These are phyloP conservation scores for Callipepla californica DNA, from an alignment of 2,113 vertebrate species.

Conservation along the genomic window DNA sequence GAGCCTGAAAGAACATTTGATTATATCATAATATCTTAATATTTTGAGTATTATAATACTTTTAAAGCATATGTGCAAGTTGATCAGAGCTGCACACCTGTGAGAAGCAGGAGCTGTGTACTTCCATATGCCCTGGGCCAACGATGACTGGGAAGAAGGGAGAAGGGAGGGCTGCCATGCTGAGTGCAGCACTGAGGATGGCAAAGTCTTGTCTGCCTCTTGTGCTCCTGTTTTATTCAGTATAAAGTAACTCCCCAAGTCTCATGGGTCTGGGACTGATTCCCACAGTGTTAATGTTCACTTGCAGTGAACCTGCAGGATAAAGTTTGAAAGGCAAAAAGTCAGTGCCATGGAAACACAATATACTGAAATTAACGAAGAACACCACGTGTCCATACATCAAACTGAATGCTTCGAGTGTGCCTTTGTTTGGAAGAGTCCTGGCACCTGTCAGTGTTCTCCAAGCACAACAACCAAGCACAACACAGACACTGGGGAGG, in stretches of 20 bases:
- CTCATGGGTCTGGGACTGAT: neutral
- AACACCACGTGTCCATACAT: neutral
- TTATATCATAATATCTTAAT: neutral
- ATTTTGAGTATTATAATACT: neutral
- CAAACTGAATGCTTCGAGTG: neutral
- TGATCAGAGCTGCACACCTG: neutral
- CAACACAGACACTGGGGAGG: neutral
- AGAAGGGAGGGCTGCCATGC: neutral
- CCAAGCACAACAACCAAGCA: neutral
- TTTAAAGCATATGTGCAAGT: neutral
- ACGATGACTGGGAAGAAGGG: neutral
- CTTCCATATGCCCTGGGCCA: neutral
- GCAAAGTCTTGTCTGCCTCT: neutral
- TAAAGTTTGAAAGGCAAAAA: conserved; percentile 51
- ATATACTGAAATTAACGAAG: neutral
- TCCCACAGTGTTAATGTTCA: conserved; percentile 38
- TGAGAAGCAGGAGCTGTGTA: neutral
- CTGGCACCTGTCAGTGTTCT: too few relatives aligned
- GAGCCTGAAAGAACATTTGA: neutral
- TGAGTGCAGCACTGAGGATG: neutral
- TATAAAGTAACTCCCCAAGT: conserved; percentile 2
- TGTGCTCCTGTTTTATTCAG: conserved; percentile 42
- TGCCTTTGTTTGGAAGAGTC: neutral
- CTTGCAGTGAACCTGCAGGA: neutral
- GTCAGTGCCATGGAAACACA: conserved; percentile 61